These are phyloP conservation scores for Mesocricetus auratus DNA, from an alignment of 2,113 vertebrate species.

Conservation along the genomic window DNA sequence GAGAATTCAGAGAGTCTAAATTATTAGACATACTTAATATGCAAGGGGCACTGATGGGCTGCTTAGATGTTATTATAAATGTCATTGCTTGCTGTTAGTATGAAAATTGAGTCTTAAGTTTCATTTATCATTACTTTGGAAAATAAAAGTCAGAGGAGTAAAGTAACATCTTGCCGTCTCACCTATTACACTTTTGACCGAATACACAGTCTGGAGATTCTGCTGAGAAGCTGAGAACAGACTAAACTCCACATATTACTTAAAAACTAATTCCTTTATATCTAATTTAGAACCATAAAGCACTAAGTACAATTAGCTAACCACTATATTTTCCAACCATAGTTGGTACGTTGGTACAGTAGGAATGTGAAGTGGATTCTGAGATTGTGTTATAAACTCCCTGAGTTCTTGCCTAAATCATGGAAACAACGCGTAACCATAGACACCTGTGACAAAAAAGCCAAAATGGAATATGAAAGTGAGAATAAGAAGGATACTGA, in stretches of 20 bases:
- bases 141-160: background rate
- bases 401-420: background rate
- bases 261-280: background rate
- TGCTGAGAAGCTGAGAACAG: background rate
- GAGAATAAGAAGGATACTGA: background rate
- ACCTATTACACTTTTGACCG: background rate
- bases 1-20: background rate
- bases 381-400: background rate
- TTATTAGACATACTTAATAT: background rate
- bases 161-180: background rate
- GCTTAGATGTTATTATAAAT: constrained; percentile 2
- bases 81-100: background rate
- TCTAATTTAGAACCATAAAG: background rate
- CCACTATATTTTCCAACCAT: background rate
- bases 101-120: background rate
- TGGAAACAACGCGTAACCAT: background rate
- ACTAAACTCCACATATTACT: background rate
- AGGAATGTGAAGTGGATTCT: background rate
- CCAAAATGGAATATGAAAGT: background rate
- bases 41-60: background rate
- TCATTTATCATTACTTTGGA: background rate
- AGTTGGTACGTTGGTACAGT: background rate
- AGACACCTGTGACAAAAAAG: background rate
- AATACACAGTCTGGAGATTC: background rate
- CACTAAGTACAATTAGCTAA: background rate